These are phyloP conservation scores for Cricetomys ansorgei DNA, from an alignment of 2,113 vertebrate species.

Conservation along the genomic window DNA sequence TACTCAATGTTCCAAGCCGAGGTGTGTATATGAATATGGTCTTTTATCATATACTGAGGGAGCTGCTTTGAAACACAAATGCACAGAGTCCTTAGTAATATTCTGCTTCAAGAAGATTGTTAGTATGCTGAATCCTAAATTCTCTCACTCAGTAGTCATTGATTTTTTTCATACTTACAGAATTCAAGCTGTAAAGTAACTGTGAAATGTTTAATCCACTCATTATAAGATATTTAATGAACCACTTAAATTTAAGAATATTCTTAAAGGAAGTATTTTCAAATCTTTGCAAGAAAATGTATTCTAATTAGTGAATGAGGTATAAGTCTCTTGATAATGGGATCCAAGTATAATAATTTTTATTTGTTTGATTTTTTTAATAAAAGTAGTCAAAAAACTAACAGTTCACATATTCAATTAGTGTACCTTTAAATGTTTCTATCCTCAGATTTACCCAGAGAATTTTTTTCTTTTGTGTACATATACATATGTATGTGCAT, in stretches of 20 bases:
- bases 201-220: background rate
- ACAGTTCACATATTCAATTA: background rate
- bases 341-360: background rate
- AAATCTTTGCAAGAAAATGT: constrained; percentile 2
- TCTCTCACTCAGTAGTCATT: background rate
- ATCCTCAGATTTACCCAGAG: background rate
- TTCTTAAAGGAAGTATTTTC: constrained; percentile 15
- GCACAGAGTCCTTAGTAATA: background rate
- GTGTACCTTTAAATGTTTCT: background rate
- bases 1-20: background rate
- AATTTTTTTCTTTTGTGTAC: background rate
- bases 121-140: constrained; percentile 33
- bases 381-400: background rate
- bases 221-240: background rate
- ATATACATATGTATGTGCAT: background rate
- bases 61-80: constrained; percentile 35
- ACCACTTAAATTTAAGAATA: constrained; percentile 28
- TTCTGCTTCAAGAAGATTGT: background rate
- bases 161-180: background rate
- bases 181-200: constrained; percentile 1
- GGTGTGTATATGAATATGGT: background rate
- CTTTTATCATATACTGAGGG: background rate
- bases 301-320: background rate
- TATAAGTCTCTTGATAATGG: background rate
- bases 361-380: background rate